These are phyloP conservation scores for Sarcoramphus papa DNA, from an alignment of 2,797 vertebrate species.

Conservation along the genomic window DNA sequence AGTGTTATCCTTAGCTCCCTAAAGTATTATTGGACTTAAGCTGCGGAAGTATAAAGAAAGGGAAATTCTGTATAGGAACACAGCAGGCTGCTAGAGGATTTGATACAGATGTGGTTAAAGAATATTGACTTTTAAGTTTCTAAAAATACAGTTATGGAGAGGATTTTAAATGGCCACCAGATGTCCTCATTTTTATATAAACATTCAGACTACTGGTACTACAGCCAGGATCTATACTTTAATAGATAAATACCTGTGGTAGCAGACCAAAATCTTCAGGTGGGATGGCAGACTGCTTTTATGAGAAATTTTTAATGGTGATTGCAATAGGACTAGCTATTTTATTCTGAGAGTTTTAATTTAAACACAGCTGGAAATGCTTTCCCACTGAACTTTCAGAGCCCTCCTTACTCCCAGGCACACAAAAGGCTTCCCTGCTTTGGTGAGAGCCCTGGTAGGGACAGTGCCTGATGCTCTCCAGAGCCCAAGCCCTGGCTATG, in stretches of 20 bases:
- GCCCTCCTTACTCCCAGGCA: not conserved
- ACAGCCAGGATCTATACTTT: not conserved
- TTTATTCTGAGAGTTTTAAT: not conserved
- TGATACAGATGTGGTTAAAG: not conserved
- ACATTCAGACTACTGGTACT: not conserved
- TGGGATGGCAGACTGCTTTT: not conserved
- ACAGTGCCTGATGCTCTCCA: not conserved
- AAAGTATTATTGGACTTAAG: not conserved
- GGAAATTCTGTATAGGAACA: not conserved
- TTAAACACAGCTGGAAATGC: not conserved
- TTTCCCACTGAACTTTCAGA: not conserved
- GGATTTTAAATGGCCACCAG: conserved; percentile 49
- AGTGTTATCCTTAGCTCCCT: not conserved
- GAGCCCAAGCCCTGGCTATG: not conserved
- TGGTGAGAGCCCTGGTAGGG: not conserved
- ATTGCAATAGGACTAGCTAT: not conserved
- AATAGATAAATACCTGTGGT: not conserved
- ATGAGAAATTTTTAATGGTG: not conserved
- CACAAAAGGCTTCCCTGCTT: not conserved
- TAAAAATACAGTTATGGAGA: not conserved
- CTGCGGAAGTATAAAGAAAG: not conserved
- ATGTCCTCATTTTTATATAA: conserved; percentile 47
- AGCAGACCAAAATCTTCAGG: not conserved
- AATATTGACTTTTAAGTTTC: not conserved
- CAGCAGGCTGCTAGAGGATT: not conserved